Evolutionary conservation across 2,797 vertebrate species (phyloP).

Genomic region (Heterohyrax brucei): DNA sequence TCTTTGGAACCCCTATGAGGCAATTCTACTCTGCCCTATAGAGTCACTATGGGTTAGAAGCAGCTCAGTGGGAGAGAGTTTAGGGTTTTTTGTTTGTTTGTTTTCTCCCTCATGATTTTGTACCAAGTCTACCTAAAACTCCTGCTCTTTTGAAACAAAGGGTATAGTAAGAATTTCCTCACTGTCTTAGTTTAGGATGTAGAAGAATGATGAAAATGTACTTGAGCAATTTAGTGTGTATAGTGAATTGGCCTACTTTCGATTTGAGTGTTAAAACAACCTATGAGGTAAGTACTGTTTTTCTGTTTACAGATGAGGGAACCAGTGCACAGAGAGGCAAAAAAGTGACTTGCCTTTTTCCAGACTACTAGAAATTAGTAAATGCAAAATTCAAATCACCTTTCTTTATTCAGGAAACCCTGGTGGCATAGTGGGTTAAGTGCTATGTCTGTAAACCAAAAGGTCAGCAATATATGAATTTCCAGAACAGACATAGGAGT

Average conservation of each 20-base stretch:
- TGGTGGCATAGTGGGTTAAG: too few species aligned
- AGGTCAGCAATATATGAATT: not conserved
- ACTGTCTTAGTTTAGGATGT: not conserved
- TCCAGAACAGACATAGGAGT: not conserved
- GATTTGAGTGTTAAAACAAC: not conserved
- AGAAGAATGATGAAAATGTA: not conserved
- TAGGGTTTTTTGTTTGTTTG: too few species aligned
- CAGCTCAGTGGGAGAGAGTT: too few species aligned
- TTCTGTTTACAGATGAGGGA: constrained; percentile 47
- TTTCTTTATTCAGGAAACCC: not conserved
- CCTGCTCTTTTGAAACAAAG: constrained; percentile 1
- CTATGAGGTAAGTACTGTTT: not conserved
- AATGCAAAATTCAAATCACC: not conserved
- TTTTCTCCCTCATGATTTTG: not conserved
- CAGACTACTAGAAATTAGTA: not conserved
- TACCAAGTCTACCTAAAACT: not conserved
- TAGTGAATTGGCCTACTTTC: not conserved
- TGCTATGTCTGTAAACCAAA: too few species aligned
- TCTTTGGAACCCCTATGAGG: too few species aligned
- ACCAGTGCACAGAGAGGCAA: not conserved
- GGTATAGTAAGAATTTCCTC: constrained; percentile 4
- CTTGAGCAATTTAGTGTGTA: not conserved
- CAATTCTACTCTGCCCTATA: too few species aligned
- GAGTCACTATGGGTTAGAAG: too few species aligned
- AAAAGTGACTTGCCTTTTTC: not conserved